Evolutionary conservation across 1,140 invertebrate genomes (phyloP), one percentile per base, ranked within the genome.

Genomic region (Temnothorax longispinosus): DNA sequence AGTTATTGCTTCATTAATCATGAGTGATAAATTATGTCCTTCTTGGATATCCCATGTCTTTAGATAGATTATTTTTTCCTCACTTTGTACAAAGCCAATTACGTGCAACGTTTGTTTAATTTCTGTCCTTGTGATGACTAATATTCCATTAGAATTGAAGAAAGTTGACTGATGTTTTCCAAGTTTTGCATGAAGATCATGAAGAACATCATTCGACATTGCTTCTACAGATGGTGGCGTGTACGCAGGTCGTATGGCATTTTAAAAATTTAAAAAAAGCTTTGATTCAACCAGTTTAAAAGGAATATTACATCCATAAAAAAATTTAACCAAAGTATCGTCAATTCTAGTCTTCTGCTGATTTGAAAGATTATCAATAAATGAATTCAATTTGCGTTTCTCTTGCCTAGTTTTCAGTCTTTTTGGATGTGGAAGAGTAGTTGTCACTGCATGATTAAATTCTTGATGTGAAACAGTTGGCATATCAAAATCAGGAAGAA

Each of bases 211-310:
- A 65, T 38, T 65, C 18, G 35, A 65, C 62, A 65, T 38, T 5
- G 35, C 15, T 65, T 65, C 38, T 65, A 18, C 35, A n/a, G 5
- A 65, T 65, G 18, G 18, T 65, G 35, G 35, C 18, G 6, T 41
- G 18, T 65, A 65, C 18, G 62, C 62, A 65, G 62, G 62, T 65
- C 62, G 62, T 65, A 65, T 65, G 38, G 62, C 18, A 15, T 65
- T 65, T 35, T 41, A n/a, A 38, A 65, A 65, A 65, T 65, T 65
- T 35, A 65, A 65, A n/a, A 65, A 65, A 65, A 38, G 62, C 32
- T 65, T 65, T 65, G 62, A 65, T 35, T 65, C 62, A 65, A 65
- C 3, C 32, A 41, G 8, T 65, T 65, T 38, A 0, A 65, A 41
- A 65, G 62, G 62, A 65, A 65, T 65, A 65, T 65, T 65, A 65